Evolutionary conservation across 2,797 vertebrate genomes (phyloP), one percentile per base, ranked within the genome.

Genomic region (Anolis apletophallus): DNA sequence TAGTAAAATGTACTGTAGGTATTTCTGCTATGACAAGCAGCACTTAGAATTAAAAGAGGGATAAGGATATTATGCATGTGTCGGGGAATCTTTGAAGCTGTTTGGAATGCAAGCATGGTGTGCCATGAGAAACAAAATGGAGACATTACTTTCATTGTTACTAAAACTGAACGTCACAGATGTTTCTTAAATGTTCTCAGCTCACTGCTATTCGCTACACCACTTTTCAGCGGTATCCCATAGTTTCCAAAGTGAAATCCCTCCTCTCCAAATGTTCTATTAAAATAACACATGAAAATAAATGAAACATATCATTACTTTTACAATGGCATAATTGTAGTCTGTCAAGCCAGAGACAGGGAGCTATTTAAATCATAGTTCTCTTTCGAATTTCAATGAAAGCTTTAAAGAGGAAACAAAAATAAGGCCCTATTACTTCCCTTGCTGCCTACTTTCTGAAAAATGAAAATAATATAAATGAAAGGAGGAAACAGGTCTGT

Each of bases 261-360:
- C 91, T 93, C 90, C 72, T 87, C 84, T 91, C 90, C 88, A 94
- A 94, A 95, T 96, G 96, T 94, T 94, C 94, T 92, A 95, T 96
- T 95, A 96, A 94, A 95, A 69, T 93, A 96, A 93, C 86, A 87
- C 91, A 90, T 93, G 93, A 96, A 96, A 96, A 96, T 94, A 94
- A 95, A 94, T 93, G 92, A 95, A 96, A 95, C 89, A 90, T 96
- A 92, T 94, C 59, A 96, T 96, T 96, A 96, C 90, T 94, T 95
- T 94, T 92, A 94, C 93, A 96, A 96, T 94, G 89, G 90, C 83
- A 87, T 95, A 95, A 96, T 92, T 93, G 93, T 95, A 82, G 92
- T 95, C 96, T 95, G 90, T 96, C 95, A 95, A 93, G 93, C 74
- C 86, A 71, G 85, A 89, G 93, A 95, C 32, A 86, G 90, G 54